A percentile compares a stretch with the other conserved stretches of the same genome.
phyloP scores from a whole-genome alignment of 2,888 invertebrate genomes.

The Drosophila trichaetosa region DNA sequence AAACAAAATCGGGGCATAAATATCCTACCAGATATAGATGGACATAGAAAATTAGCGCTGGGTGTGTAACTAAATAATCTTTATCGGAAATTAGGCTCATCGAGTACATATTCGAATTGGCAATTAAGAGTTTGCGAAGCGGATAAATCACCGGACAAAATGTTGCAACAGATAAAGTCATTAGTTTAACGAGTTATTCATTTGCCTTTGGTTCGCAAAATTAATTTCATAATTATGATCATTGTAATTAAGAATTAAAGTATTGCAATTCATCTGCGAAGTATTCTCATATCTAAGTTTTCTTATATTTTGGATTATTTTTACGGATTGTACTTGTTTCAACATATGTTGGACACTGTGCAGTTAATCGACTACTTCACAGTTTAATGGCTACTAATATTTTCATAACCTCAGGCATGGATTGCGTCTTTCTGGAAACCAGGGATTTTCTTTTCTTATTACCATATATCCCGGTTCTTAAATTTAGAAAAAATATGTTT shows the following conservation, averaged over 20 bases:
- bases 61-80: constrained; percentile 55
- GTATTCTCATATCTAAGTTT: neutral
- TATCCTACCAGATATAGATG: constrained; percentile 28
- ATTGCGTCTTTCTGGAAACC: neutral
- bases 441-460: neutral
- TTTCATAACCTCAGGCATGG: neutral
- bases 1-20: constrained; percentile 39
- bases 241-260: neutral
- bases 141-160: constrained; percentile 47
- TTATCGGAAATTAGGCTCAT: constrained; percentile 58
- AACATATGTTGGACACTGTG: neutral
- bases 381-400: neutral
- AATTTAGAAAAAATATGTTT: neutral
- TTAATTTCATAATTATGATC: constrained; percentile 1
- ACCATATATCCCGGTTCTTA: neutral
- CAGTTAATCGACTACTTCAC: neutral
- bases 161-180: constrained; percentile 34
- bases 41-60: constrained; percentile 37
- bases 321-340: neutral
- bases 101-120: constrained; percentile 50
- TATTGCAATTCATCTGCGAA: neutral
- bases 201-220: neutral
- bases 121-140: constrained; percentile 45
- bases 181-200: constrained; percentile 42
- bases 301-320: neutral